These are phyloP conservation scores for Stegastes partitus DNA, from an alignment of 2,113 vertebrate species.

Conservation along the genomic window DNA sequence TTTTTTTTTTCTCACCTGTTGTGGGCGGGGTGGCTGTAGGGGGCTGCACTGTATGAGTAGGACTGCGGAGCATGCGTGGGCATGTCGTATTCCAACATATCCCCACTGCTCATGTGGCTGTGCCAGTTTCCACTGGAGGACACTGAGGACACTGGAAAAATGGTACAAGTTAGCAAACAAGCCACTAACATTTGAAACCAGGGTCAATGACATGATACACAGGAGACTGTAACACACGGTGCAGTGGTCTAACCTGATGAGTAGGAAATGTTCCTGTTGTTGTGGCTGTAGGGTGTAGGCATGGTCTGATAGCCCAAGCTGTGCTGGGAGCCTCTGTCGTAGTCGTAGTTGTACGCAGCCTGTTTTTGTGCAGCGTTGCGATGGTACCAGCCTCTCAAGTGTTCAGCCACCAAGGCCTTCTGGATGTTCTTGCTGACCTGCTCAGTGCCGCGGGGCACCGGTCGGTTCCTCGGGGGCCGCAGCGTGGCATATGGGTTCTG, in stretches of 20 bases:
- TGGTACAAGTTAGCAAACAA: constrained; percentile 8
- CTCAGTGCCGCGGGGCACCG: constrained; percentile 82
- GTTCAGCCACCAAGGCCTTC: constrained; percentile 93
- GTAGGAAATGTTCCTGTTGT: constrained; percentile 86
- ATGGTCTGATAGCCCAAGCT: constrained; percentile 88
- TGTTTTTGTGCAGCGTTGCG: constrained; percentile 90
- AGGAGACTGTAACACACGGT: background rate
- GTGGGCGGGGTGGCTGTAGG: constrained; percentile 87
- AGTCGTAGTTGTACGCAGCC: constrained; percentile 87
- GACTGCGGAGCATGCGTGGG: constrained; percentile 81
- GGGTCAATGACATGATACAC: background rate
- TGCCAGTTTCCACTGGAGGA: constrained; percentile 89
- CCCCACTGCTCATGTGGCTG: constrained; percentile 81
- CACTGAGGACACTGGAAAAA: constrained; percentile 85
- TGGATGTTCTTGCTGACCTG: constrained; percentile 90
- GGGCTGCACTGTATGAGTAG: constrained; percentile 86
- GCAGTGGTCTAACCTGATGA: constrained; percentile 74
- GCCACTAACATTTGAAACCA: background rate
- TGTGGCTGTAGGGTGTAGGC: constrained; percentile 86
- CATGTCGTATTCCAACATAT: constrained; percentile 86
- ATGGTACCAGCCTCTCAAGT: constrained; percentile 96
- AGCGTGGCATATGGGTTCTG: constrained; percentile 93
- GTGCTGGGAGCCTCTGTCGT: constrained; percentile 90
- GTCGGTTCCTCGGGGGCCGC: constrained; percentile 88
- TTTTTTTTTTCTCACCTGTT: constrained; percentile 89